Evolutionary conservation across 2,113 vertebrate genomes (phyloP).

Genomic region (Chionomys nivalis): DNA sequence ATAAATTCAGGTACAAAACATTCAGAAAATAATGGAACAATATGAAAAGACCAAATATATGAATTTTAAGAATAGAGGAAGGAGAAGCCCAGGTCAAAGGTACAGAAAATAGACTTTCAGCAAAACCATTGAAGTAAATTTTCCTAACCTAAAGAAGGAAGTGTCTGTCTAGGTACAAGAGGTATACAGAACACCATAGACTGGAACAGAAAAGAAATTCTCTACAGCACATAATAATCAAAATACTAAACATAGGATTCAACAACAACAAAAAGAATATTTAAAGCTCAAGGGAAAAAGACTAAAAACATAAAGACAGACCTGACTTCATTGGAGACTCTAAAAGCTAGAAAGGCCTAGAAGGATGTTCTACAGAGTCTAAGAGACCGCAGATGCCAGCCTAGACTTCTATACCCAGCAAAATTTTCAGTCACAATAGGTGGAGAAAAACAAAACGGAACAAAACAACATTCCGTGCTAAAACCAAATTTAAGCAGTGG

Average conservation of each 20-base stretch:
- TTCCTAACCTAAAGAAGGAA: neutral
- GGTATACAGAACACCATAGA: neutral
- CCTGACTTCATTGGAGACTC: neutral
- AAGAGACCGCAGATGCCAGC: neutral
- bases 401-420: neutral
- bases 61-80: neutral
- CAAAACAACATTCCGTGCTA: neutral
- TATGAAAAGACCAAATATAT: neutral
- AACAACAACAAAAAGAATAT: neutral
- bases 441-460: neutral
- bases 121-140: neutral
- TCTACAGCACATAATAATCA: neutral
- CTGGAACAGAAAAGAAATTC: neutral
- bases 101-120: neutral
- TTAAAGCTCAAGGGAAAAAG: neutral
- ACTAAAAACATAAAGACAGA: neutral
- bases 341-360: neutral
- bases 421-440: neutral
- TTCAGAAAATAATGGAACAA: neutral
- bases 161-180: neutral
- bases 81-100: neutral
- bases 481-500: neutral
- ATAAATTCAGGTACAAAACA: neutral
- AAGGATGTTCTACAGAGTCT: neutral
- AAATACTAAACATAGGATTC: neutral